phyloP scores from a whole-genome alignment of 30 jellyfish, hydroid and myxozoan genomes.

The Aurelia coerulea region DNA sequence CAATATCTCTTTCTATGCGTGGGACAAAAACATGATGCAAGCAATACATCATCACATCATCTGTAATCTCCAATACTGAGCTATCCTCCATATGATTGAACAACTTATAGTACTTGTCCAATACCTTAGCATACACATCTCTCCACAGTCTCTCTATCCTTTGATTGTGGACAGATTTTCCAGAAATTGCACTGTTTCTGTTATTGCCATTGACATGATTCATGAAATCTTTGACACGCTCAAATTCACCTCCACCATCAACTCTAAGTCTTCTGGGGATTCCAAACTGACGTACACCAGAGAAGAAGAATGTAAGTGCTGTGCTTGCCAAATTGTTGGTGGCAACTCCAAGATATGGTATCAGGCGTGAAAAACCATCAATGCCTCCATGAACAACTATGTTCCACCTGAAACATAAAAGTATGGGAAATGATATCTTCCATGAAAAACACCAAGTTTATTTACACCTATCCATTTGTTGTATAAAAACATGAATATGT shows the following conservation, averaged over 20 bases:
- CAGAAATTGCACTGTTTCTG: slow-evolving; percentile 28
- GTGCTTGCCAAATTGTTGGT: slow-evolving; percentile 21
- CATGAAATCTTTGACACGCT: slow-evolving; percentile 11
- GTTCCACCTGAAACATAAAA: slow-evolving; percentile 24
- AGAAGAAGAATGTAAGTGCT: slow-evolving; percentile 12
- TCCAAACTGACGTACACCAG: slow-evolving; percentile 20
- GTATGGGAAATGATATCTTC: background rate
- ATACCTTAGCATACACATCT: slow-evolving; percentile 41
- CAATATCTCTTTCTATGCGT: slow-evolving; percentile 23
- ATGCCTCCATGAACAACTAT: slow-evolving; percentile 42
- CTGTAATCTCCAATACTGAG: background rate
- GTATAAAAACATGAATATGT: too few species aligned
- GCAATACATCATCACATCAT: slow-evolving; percentile 29
- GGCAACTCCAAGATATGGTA: slow-evolving; percentile 18
- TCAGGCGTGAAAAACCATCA: slow-evolving; percentile 36
- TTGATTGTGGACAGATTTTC: slow-evolving; percentile 44
- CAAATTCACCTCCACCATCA: slow-evolving; percentile 42
- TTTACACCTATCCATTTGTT: too few species aligned
- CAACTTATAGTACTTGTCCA: slow-evolving; percentile 27
- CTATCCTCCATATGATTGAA: slow-evolving; percentile 35
- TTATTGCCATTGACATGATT: slow-evolving; percentile 6
- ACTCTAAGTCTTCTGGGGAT: slow-evolving; percentile 41
- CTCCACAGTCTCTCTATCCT: slow-evolving; percentile 61
- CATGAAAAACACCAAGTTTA: background rate
- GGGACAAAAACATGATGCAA: slow-evolving; percentile 34